These are phyloP conservation scores for Rhipidura dahli DNA, from an alignment of 2,113 vertebrate species.

Conservation along the genomic window DNA sequence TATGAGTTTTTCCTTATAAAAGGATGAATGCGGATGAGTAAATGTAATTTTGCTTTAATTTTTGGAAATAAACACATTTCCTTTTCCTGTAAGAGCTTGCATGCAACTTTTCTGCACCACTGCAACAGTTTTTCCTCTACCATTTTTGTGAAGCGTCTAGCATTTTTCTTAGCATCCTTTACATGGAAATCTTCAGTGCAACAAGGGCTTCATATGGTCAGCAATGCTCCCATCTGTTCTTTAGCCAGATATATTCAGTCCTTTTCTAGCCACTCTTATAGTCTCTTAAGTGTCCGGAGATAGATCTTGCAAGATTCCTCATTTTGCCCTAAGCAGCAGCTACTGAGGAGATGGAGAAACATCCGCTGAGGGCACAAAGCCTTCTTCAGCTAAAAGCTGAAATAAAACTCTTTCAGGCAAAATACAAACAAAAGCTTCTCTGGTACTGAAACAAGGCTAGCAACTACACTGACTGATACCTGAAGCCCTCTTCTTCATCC, in stretches of 20 bases:
- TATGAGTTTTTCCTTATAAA: not conserved
- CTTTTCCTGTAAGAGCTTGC: not conserved
- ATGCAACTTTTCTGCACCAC: not conserved
- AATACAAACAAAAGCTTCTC: not conserved
- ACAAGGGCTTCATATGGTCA: not conserved
- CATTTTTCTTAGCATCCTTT: not conserved
- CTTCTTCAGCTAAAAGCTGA: not conserved
- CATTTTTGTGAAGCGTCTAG: not conserved
- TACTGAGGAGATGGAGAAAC: not conserved
- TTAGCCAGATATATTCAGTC: not conserved
- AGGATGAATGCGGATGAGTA: not conserved
- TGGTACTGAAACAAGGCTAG: not conserved
- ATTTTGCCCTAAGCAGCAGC: not conserved
- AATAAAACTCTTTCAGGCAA: not conserved
- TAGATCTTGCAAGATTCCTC: not conserved
- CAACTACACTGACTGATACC: not conserved
- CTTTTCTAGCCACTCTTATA: not conserved
- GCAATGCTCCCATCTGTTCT: not conserved
- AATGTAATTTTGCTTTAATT: not conserved
- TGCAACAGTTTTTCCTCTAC: not conserved
- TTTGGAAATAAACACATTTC: not conserved
- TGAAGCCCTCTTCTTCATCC: fast-evolving
- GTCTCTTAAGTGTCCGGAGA: not conserved
- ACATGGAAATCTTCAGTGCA: not conserved
- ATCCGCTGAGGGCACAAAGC: not conserved